phyloP scores from a whole-genome alignment of 2,888 invertebrate species.

The Rugalucina vietnamica region DNA sequence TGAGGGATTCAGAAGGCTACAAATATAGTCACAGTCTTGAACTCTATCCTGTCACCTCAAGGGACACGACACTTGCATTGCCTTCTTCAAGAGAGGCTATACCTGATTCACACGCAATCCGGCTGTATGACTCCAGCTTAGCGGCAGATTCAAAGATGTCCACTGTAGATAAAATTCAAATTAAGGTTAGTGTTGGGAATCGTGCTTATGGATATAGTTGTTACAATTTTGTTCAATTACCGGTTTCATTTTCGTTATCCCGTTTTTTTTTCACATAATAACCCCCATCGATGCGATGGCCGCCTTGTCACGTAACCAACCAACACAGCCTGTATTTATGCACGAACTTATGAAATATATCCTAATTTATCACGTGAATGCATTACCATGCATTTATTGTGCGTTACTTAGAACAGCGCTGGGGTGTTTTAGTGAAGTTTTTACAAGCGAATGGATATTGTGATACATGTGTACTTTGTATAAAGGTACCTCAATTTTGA shows the following conservation, averaged over 20 bases:
- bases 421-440: background rate
- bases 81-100: slow-evolving; percentile 46
- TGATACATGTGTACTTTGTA: slow-evolving; percentile 5
- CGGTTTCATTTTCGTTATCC: background rate
- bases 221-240: background rate
- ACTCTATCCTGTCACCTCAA: slow-evolving; percentile 61
- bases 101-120: slow-evolving; percentile 55
- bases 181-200: slow-evolving; percentile 71
- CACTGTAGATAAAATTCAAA: slow-evolving; percentile 76
- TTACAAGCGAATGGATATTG: slow-evolving; percentile 6
- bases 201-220: background rate
- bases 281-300: background rate
- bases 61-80: slow-evolving; percentile 28
- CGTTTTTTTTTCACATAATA: background rate
- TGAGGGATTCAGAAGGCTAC: slow-evolving; percentile 54
- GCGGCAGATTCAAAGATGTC: slow-evolving; percentile 67
- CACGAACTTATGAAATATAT: background rate
- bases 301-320: background rate
- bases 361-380: background rate
- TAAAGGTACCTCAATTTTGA: background rate
- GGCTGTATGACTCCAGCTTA: slow-evolving; percentile 53
- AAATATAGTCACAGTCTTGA: slow-evolving; percentile 63
- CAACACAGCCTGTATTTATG: slow-evolving; percentile 3
- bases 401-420: background rate
- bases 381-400: background rate